A percentile compares a stretch with the other conserved stretches of the same genome.
These are phyloP conservation scores for Dendrocopos noguchii DNA, from an alignment of 2,113 vertebrate species.

Conservation along the genomic window DNA sequence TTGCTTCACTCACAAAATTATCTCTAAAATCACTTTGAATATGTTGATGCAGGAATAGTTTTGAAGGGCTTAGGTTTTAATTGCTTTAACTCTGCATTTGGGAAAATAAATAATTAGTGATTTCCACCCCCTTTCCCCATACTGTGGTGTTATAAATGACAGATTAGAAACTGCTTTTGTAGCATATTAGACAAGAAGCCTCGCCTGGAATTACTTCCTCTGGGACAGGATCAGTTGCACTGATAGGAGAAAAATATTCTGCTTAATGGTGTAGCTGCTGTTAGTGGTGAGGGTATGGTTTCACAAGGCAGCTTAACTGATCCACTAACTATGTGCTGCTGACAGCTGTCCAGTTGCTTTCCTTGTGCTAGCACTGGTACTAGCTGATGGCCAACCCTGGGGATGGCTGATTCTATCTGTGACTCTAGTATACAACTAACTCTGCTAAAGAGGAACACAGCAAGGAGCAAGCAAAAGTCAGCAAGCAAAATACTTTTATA, in stretches of 20 bases:
- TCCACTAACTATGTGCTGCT: neutral
- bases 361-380: neutral
- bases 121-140: neutral
- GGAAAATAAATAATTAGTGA: slow-evolving; percentile 8
- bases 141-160: neutral
- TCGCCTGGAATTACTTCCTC: slow-evolving; percentile 40
- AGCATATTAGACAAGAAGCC: slow-evolving; percentile 44
- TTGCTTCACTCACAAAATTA: neutral
- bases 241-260: slow-evolving; percentile 4
- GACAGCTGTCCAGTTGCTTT: neutral
- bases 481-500: neutral
- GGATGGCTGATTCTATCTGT: neutral
- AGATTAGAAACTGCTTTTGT: slow-evolving; percentile 50
- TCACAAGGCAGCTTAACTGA: neutral
- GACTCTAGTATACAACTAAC: neutral
- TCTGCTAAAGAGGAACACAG: neutral
- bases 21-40: neutral
- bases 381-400: neutral
- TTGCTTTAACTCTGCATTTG: neutral
- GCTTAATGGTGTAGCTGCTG: neutral
- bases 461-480: neutral
- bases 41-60: neutral
- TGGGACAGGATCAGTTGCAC: slow-evolving; percentile 40
- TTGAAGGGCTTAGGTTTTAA: neutral
- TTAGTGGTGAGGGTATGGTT: neutral